Percentiles rank a stretch among this genome's conserved stretches.
These are phyloP conservation scores for Manacus vitellinus DNA, from an alignment of 2,113 vertebrate genomes.

Conservation along the genomic window DNA sequence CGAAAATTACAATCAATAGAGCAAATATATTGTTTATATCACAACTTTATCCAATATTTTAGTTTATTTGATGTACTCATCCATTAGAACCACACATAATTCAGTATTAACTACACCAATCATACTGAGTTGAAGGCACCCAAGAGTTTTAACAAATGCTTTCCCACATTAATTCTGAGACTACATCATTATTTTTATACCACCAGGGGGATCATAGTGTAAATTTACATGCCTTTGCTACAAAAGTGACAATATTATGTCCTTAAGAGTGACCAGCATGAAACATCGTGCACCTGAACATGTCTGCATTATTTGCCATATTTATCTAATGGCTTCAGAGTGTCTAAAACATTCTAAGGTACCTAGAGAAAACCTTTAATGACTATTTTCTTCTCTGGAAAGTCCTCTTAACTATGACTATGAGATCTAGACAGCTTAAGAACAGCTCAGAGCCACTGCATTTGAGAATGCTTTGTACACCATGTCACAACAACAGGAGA, in stretches of 20 bases:
- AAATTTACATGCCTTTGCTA: background rate
- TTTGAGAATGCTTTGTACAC: background rate
- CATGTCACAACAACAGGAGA: background rate
- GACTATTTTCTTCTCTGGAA: background rate
- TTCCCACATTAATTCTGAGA: background rate
- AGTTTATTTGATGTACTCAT: background rate
- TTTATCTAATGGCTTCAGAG: background rate
- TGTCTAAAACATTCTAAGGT: background rate
- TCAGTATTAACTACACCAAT: background rate
- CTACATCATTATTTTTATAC: background rate
- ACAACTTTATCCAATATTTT: background rate
- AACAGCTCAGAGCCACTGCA: background rate
- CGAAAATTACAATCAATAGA: background rate
- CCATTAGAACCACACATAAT: background rate
- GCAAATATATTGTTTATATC: background rate
- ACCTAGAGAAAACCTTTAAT: background rate
- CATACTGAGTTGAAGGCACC: background rate
- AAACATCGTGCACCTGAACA: background rate
- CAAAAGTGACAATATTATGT: background rate
- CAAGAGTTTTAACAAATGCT: background rate
- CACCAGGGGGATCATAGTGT: background rate
- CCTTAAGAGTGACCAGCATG: background rate
- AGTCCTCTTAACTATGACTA: background rate
- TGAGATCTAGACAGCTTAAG: background rate
- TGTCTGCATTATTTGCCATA: background rate